Evolutionary conservation across 2,888 invertebrate genomes (phyloP), one percentile per base, ranked within the genome.

Genomic region (Malacosoma neustria): DNA sequence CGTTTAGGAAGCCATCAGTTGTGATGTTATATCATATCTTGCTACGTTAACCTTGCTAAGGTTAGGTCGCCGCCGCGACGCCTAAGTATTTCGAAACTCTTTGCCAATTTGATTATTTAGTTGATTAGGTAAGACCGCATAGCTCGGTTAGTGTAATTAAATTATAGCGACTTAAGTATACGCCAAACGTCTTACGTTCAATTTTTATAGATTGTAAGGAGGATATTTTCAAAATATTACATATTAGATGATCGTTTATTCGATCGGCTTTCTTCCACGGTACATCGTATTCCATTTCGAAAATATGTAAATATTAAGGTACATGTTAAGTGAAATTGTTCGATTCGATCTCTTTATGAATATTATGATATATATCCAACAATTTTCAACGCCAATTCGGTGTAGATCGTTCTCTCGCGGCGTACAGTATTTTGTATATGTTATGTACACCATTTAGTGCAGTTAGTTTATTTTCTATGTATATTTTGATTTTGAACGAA

Each of bases 11-110:
- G 70, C 69, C 67, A 55, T 63, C 71, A 59, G 67, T 72, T 91
- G 91, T 91, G 91, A 91, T 91, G 89, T 90, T 91, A n/a, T n/a
- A 91, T 89, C 92, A 92, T 92, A 92, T 92, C 92, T 89, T 88
- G 89, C 89, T 89, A 88, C 88, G 69, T 73, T 75, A 72, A 80
- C 77, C 79, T 73, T 71, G 71, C 72, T 79, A 79, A 79, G 73
- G 69, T 72, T 79, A 80, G 77, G 80, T 80, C 81, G 81, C 75
- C 47, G 57, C 63, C 59, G 77, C 82, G 84, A 79, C 79, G 74
- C 72, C 22, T 81, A 82, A 84, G 82, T 84, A 81, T 82, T 85
- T 84, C 69, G 76, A 81, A 85, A 84, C 81, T 84, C 84, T 85
- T 85, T 85, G 85, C 85, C 85, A 85, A 85, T 84, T 84, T 84